Percentiles rank a stretch among this genome's conserved stretches.
These are phyloP conservation scores for Acromyrmex echinatior DNA, from an alignment of 1,140 invertebrate genomes.

Conservation along the genomic window DNA sequence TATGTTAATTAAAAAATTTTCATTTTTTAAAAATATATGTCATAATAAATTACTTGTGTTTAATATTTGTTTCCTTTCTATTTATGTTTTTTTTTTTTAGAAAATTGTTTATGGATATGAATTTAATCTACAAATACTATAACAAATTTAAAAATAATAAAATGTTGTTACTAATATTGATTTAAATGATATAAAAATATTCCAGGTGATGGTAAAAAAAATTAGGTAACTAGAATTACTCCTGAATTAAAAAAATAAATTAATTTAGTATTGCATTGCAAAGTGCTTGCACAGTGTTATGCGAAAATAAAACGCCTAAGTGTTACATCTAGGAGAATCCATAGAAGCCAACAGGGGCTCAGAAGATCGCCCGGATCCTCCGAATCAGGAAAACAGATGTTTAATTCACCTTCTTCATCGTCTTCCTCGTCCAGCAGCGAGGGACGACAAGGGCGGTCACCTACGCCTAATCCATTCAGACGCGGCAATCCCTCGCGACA, in stretches of 20 bases:
- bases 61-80: too few species aligned
- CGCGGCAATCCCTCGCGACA: slow-evolving; percentile 77
- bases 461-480: slow-evolving; percentile 82
- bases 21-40: too few species aligned
- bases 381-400: slow-evolving; percentile 84
- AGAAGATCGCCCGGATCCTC: slow-evolving; percentile 86
- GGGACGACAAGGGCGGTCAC: slow-evolving; percentile 82
- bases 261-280: not conserved
- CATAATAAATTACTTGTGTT: too few species aligned
- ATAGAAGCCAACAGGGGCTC: slow-evolving; percentile 80
- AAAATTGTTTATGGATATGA: too few species aligned
- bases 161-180: too few species aligned
- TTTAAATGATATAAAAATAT: too few species aligned
- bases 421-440: slow-evolving; percentile 85
- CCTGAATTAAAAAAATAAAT: not conserved
- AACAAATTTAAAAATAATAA: too few species aligned
- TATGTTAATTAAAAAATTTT: too few species aligned
- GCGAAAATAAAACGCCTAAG: not conserved
- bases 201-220: too few species aligned
- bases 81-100: too few species aligned
- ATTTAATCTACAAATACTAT: too few species aligned
- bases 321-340: slow-evolving; percentile 54
- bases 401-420: slow-evolving; percentile 85
- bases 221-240: too few species aligned
- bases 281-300: not conserved